Percentiles rank a stretch among this genome's conserved stretches.
Conservation (phyloP, 2,888 invertebrate species). For the Pollenia angustigena region DNA sequence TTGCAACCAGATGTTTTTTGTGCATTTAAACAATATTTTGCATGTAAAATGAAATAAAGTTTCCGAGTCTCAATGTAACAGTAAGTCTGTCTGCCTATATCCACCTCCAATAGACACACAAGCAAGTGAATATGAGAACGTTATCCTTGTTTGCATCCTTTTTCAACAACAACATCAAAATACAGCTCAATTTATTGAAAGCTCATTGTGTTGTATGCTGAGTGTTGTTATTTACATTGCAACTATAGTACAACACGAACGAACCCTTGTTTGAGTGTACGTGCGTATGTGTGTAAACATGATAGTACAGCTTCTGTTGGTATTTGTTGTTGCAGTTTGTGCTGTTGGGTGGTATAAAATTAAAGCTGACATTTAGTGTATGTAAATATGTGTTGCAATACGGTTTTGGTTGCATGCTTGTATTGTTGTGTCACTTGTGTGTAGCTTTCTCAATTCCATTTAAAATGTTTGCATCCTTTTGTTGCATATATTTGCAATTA, state of each 20-base stretch:
- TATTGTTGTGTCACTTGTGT: conserved; percentile 13
- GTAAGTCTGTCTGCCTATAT: conserved; percentile 3
- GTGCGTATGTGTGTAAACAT: not conserved
- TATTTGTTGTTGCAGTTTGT: conserved; percentile 30
- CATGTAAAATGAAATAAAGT: conserved; percentile 58
- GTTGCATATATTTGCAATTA: conserved; percentile 72
- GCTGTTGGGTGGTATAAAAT: conserved; percentile 59
- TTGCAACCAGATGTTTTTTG: conserved; percentile 42
- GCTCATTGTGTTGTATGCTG: conserved; percentile 40
- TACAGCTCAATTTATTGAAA: conserved; percentile 70
- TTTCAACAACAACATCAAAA: conserved; percentile 25
- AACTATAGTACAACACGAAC: conserved; percentile 55
- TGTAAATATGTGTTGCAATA: conserved; percentile 22
- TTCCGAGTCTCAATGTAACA: not conserved
- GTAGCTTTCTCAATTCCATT: conserved; percentile 52
- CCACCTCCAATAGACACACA: not conserved
- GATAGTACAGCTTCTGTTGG: conserved; percentile 8
- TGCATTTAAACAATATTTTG: conserved; percentile 51
- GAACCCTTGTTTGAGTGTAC: conserved; percentile 1
- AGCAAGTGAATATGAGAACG: conserved; percentile 14
- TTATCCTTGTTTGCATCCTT: conserved; percentile 42
- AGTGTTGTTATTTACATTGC: conserved; percentile 67
- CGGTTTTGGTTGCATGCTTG: conserved; percentile 32
- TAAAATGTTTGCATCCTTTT: conserved; percentile 64
- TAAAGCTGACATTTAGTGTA: conserved; percentile 48